These are phyloP conservation scores for Eulemur coronatus DNA, from an alignment of 2,797 vertebrate species.

Conservation along the genomic window DNA sequence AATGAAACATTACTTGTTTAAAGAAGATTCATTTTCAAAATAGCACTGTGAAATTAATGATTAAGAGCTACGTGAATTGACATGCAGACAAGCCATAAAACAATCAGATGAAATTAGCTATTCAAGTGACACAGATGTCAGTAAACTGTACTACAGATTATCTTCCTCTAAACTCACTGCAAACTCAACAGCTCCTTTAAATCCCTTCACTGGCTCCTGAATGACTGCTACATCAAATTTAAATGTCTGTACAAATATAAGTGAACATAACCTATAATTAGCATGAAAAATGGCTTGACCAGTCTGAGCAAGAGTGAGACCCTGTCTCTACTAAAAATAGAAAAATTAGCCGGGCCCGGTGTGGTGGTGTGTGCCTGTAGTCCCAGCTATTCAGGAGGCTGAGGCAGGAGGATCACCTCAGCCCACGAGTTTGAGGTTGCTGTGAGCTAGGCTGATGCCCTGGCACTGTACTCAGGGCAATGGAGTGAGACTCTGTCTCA, in stretches of 20 bases:
- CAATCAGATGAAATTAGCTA: constrained; percentile 41
- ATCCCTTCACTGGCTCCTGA: constrained; percentile 36
- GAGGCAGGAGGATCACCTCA: too few relatives aligned
- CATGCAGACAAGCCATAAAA: constrained; percentile 41
- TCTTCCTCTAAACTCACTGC: constrained; percentile 45
- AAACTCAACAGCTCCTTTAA: constrained; percentile 51
- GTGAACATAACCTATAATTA: constrained; percentile 52
- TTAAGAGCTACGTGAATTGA: background rate
- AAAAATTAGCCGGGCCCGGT: too few relatives aligned
- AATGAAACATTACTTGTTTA: constrained; percentile 56
- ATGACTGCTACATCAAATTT: constrained; percentile 32
- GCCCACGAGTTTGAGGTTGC: too few relatives aligned
- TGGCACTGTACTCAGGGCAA: too few relatives aligned
- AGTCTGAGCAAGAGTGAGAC: too few relatives aligned
- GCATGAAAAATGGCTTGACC: constrained; percentile 39
- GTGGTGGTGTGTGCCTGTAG: too few relatives aligned
- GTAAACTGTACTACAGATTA: constrained; percentile 3
- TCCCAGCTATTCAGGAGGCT: too few relatives aligned
- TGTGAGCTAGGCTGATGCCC: too few relatives aligned
- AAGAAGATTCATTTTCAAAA: constrained; percentile 51
- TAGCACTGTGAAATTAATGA: constrained; percentile 50
- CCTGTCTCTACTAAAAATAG: too few relatives aligned
- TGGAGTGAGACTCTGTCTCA: too few relatives aligned
- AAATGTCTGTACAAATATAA: constrained; percentile 50
- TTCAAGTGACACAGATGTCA: constrained; percentile 52